Evolutionary conservation across 2,113 vertebrate genomes (phyloP).

Genomic region (Dermatemys mawii): DNA sequence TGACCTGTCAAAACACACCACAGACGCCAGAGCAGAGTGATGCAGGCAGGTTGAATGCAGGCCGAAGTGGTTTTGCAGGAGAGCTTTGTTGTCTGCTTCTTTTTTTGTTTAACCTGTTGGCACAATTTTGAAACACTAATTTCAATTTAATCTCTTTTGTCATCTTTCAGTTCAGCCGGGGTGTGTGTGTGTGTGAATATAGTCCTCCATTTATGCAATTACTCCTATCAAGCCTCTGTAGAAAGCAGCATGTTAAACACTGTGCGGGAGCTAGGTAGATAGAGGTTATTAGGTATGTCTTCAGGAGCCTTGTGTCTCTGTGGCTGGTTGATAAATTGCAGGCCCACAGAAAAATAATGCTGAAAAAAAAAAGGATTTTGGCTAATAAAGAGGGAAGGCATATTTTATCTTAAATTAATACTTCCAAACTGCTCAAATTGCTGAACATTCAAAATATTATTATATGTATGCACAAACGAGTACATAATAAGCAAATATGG

Average conservation of each 20-base stretch:
- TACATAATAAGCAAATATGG: fast-evolving
- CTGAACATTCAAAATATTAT: too few species aligned
- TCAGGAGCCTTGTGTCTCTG: not conserved
- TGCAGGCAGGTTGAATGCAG: constrained; percentile 52
- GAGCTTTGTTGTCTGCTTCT: not conserved
- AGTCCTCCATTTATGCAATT: not conserved
- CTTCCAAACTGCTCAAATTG: fast-evolving
- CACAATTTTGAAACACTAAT: not conserved
- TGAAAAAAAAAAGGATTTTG: not conserved
- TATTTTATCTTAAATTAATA: not conserved
- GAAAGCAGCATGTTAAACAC: not conserved
- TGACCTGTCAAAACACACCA: constrained; percentile 65
- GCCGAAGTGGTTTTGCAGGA: constrained; percentile 14
- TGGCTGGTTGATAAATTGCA: not conserved
- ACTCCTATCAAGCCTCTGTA: not conserved
- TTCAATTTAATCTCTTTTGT: not conserved
- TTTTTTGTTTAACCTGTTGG: not conserved
- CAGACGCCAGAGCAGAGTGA: constrained; percentile 34
- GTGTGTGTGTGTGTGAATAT: not conserved
- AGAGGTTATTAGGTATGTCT: not conserved
- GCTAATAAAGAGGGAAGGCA: not conserved
- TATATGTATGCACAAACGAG: not conserved
- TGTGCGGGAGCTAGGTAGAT: not conserved
- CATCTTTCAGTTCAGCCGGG: not conserved
- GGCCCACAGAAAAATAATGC: not conserved